Evolutionary conservation across 2,113 vertebrate genomes (phyloP), one percentile per base, ranked within the genome.

Genomic region (Girardinichthys multiradiatus): DNA sequence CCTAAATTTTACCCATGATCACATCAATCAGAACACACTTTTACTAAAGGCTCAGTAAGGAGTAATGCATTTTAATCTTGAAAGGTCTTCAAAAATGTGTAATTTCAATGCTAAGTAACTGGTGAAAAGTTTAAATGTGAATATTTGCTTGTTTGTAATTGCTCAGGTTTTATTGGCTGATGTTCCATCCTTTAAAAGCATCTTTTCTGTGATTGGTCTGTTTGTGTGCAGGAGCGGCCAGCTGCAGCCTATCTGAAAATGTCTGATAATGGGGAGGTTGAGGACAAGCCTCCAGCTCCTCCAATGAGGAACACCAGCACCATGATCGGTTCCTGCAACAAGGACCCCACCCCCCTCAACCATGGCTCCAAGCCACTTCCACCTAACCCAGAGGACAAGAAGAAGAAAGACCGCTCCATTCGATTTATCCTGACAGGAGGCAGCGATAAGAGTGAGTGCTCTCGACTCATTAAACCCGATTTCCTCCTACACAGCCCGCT

Each of bases 231-330:
- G 90, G 78, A 94, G 94, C 90, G 77, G 89, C 85, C 68, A 89
- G 87, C 77, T 82, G 83, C 81, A 89, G 92, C 63, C 77, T 74
- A 75, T 0, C 85, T 92, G 90, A 97, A 95, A 85, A 99, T 99
- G 98, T 99, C 97, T 76, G 97, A 96, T 92, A 98, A 96, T 94
- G 96, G 96, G 73, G 97, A 97, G 89, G 92, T 95, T 68, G 96
- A 98, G 87, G 98, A 99, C 92, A 98, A 97, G 88, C 97, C 98
- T 0, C 98, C 97, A 64, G 97, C 97, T 69, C 98, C 98, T 64
- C 98, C 97, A 0, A 97, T 98, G 97, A 95, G 97, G 91, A 99
- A 97, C 85, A 98, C 96, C 80, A 99, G 98, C 95, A 98, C 98
- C 31, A 95, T 99, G 95, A 97, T 98, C 75, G 96, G 97, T 76